These are phyloP conservation scores for Anas georgica DNA, from an alignment of 2,797 vertebrate species.

Conservation along the genomic window DNA sequence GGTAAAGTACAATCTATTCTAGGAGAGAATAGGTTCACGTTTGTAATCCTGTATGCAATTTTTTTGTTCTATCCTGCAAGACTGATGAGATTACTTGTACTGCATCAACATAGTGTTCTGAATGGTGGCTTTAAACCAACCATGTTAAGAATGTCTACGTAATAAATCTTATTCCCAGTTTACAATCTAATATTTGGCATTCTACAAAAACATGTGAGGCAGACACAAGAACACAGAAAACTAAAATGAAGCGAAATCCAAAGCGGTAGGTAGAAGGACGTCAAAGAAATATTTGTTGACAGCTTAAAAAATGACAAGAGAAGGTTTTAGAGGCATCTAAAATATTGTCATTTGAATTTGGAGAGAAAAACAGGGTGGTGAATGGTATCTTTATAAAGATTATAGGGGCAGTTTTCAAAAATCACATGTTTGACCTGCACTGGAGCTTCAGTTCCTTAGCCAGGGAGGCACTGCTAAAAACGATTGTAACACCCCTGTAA, in stretches of 20 bases:
- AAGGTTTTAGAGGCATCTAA: neutral
- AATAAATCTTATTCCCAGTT: neutral
- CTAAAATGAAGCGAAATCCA: neutral
- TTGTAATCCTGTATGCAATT: neutral
- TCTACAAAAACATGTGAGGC: neutral
- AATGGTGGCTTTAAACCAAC: neutral
- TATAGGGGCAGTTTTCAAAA: neutral
- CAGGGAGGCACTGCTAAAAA: neutral
- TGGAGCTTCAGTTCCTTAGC: neutral
- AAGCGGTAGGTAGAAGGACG: neutral
- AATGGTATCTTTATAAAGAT: neutral
- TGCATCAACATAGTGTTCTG: neutral
- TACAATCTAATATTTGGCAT: neutral
- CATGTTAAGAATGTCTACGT: neutral
- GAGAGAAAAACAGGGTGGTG: neutral
- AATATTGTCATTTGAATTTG: neutral
- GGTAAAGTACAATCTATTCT: neutral
- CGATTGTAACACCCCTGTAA: neutral
- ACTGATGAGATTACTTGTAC: neutral
- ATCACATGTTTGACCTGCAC: neutral
- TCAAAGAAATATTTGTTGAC: neutral
- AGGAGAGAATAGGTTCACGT: neutral
- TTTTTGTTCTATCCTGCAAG: neutral
- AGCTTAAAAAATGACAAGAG: neutral
- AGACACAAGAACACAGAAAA: neutral